Evolutionary conservation across 2,888 invertebrate species (phyloP).

Genomic region (Lydus trimaculatus): DNA sequence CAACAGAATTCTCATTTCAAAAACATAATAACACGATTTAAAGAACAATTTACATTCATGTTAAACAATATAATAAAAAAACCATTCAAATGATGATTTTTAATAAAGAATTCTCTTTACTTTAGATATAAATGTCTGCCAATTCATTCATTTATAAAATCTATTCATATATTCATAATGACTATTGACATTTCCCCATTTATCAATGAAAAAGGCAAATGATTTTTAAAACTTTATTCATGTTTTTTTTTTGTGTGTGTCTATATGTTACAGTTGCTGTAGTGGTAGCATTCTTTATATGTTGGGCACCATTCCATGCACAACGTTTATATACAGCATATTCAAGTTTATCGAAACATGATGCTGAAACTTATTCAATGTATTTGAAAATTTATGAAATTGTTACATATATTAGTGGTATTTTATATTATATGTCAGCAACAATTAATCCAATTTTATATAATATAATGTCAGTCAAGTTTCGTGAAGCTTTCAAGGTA

Average conservation of each 20-base stretch:
- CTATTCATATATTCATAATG: too few species aligned
- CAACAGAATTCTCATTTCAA: too few species aligned
- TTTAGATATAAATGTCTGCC: too few species aligned
- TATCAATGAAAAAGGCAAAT: too few species aligned
- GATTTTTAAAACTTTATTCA: neutral
- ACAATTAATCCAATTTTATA: conserved; percentile 92
- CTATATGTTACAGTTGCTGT: conserved; percentile 80
- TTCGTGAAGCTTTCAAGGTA: conserved; percentile 90
- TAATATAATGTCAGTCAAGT: conserved; percentile 93
- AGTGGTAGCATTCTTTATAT: conserved; percentile 86
- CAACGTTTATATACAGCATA: conserved; percentile 84
- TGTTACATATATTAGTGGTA: conserved; percentile 82
- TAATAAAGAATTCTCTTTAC: too few species aligned
- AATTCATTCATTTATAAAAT: too few species aligned
- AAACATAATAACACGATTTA: too few species aligned
- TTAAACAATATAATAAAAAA: too few species aligned
- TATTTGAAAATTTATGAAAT: conserved; percentile 64
- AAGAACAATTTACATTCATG: too few species aligned
- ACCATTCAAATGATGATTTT: too few species aligned
- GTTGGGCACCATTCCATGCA: conserved; percentile 92
- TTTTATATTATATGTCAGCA: conserved; percentile 89
- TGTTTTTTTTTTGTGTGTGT: too few species aligned
- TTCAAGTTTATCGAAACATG: conserved; percentile 59
- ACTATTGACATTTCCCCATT: too few species aligned
- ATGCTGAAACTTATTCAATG: conserved; percentile 52